Conservation (phyloP, 2,113 vertebrate genomes). For the Potamarius usumacintae region DNA sequence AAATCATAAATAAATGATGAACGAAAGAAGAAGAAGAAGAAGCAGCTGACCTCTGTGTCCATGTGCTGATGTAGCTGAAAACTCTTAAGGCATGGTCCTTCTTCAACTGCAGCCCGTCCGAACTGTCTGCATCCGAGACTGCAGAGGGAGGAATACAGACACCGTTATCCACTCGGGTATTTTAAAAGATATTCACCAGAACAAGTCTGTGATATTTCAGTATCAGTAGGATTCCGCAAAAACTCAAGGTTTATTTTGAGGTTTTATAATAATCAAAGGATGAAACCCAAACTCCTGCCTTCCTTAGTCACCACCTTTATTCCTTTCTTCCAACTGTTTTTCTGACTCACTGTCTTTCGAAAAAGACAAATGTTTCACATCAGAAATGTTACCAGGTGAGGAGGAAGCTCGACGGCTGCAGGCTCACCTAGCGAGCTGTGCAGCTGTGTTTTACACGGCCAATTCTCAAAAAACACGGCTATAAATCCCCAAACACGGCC, state of each 20-base stretch:
- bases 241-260: not conserved
- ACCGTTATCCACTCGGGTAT: not conserved
- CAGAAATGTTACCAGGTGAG: too few species aligned
- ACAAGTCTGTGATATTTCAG: not conserved
- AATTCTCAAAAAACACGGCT: too few species aligned
- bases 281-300: not conserved
- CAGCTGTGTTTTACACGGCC: too few species aligned
- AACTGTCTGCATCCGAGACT: slow-evolving; percentile 97
- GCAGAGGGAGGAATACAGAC: slow-evolving; percentile 56
- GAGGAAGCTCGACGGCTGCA: too few species aligned
- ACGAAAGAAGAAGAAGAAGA: not conserved
- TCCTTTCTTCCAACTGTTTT: not conserved
- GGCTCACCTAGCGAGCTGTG: too few species aligned
- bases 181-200: not conserved
- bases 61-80: slow-evolving; percentile 98
- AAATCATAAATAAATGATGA: not conserved
- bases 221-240: not conserved
- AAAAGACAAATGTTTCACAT: too few species aligned
- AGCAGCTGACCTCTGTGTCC: slow-evolving; percentile 92
- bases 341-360: not conserved
- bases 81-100: slow-evolving; percentile 98
- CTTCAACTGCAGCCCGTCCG: slow-evolving; percentile 94
- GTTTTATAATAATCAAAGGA: not conserved
- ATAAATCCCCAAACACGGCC: too few species aligned
- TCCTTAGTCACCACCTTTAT: not conserved